Base-by-base conservation (phyloP, 2,113 vertebrate genomes). In the Pleuronectes platessa region DNA sequence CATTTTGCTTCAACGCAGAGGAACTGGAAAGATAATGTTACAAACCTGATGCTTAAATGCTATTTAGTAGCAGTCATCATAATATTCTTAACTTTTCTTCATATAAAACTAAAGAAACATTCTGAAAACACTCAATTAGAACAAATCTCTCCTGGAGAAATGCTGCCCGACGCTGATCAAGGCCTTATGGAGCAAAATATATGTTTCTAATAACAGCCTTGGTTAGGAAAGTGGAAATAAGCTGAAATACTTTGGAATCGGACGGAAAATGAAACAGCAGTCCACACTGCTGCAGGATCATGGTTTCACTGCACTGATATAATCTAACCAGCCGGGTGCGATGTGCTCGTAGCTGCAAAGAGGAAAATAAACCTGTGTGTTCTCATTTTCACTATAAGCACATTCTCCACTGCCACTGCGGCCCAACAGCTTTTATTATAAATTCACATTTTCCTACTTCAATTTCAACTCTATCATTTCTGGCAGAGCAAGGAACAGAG, bases 401-500 rank as follows among this genome's bases (percentile, higher is more conserved):
- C 14, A 61, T 78, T 61, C 21, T 61, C 56, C 27, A 40, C 42
- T 42, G 21, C 42, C 17, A 23, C 15, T 69, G 49, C 18, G 54
- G 13, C 20, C 56, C 18, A 42, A 61, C 55, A 72, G 58, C 26
- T 47, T 31, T 65, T 26, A 58, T 64, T 21, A 47, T 12, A 47
- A 49, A 70, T 58, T 17, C 9, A 58, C 11, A 31, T 61, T 31
- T 68, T 60, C 67, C 66, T 3, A 5, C 3, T 21, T 74, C 4
- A 49, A 75, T 51, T 82, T 74, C 42, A 71, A 71, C 61, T 70
- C 4, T 4, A 4, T 68, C 26, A 83, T 78, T 66, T 83, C 49
- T 21, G 53, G 14, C 6, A 49, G 65, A 69, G 51, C 54, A 31
- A 68, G 55, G 74, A 78, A 70, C 31, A n/a, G 24, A 47, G 13